These are phyloP conservation scores for Diplazon laetatorius DNA, from an alignment of 2,888 invertebrate genomes.

Conservation along the genomic window DNA sequence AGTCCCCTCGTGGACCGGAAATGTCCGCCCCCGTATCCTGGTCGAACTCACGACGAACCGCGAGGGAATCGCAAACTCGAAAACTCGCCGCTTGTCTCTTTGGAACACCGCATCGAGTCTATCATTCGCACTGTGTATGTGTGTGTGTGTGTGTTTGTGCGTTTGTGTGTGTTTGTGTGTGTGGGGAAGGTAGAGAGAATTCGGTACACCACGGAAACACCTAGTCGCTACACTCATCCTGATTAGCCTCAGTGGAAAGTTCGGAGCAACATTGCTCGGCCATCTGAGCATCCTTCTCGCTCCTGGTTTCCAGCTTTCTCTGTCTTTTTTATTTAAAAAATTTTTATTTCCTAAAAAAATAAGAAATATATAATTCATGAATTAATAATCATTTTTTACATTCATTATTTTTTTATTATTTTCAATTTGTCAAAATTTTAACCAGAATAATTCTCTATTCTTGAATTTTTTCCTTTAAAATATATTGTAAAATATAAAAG, in stretches of 20 bases:
- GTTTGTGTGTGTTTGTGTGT: no score
- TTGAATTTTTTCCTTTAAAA: no score
- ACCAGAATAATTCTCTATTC: no score
- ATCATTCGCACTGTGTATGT: constrained; percentile 20
- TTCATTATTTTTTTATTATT: no score
- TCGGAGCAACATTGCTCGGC: constrained; percentile 57
- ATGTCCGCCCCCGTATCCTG: constrained; percentile 33
- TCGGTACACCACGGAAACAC: constrained; percentile 26
- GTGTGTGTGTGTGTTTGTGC: no score
- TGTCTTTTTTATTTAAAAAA: no score
- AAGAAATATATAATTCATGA: no score
- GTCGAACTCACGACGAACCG: constrained; percentile 49
- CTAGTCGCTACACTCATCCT: constrained; percentile 17
- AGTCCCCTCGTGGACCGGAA: constrained; percentile 35
- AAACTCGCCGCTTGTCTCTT: constrained; percentile 32
- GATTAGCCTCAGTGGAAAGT: constrained; percentile 42
- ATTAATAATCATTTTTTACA: no score
- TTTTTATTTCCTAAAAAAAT: no score
- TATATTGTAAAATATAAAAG: no score
- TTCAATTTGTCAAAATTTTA: no score
- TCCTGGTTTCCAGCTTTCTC: constrained; percentile 40
- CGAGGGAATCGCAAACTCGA: constrained; percentile 58
- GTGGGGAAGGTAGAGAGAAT: no score
- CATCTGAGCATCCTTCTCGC: constrained; percentile 36
- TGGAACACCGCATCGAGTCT: constrained; percentile 55